These are phyloP conservation scores for Bombus superbus DNA, from an alignment of 1,140 invertebrate genomes.

Conservation along the genomic window DNA sequence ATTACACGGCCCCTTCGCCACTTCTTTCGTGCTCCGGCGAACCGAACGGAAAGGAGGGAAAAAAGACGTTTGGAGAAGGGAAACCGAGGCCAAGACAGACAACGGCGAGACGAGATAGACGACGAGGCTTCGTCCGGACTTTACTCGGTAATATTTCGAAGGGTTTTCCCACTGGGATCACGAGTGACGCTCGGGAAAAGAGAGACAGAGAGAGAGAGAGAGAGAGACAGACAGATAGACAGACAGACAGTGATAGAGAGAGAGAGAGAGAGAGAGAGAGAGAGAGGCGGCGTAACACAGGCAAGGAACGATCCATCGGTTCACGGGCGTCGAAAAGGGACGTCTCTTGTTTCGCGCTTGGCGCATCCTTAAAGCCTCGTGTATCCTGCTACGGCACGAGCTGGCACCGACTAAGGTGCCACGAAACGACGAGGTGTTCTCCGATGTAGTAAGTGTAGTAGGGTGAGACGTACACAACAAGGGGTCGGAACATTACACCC, in stretches of 20 bases:
- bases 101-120: conserved; percentile 42
- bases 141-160: conserved; percentile 67
- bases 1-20: not conserved
- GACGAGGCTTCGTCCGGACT: conserved; percentile 49
- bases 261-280: conserved; percentile 29
- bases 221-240: too few relatives aligned
- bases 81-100: conserved; percentile 15
- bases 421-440: conserved; percentile 61
- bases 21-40: conserved; percentile 1
- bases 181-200: conserved; percentile 25
- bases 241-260: conserved; percentile 7
- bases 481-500: conserved; percentile 60
- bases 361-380: conserved; percentile 64
- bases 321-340: conserved; percentile 38
- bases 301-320: conserved; percentile 56
- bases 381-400: conserved; percentile 56
- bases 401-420: conserved; percentile 52
- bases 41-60: not conserved
- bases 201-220: not conserved
- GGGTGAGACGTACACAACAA: conserved; percentile 56
- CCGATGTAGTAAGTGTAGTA: conserved; percentile 49
- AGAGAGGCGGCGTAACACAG: conserved; percentile 10
- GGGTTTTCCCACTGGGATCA: conserved; percentile 62
- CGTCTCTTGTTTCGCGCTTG: conserved; percentile 55
- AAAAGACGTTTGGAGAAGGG: not conserved